phyloP scores from a whole-genome alignment of 2,113 vertebrate species.

The Ochotona princeps region DNA sequence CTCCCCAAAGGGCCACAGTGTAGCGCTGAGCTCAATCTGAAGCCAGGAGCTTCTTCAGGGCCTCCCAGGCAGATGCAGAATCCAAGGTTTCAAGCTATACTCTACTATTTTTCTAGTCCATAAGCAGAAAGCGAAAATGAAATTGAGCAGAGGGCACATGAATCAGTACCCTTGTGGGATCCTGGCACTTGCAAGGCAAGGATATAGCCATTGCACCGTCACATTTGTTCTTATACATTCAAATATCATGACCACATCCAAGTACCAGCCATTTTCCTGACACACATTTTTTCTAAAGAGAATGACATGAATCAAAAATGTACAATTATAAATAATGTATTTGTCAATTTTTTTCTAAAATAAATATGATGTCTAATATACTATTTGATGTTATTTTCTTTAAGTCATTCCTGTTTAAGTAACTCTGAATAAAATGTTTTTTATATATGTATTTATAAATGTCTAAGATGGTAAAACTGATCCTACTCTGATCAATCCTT shows the following conservation, averaged over 20 bases:
- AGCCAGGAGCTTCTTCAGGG: too few relatives aligned
- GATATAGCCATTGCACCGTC: too few relatives aligned
- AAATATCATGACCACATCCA: not conserved
- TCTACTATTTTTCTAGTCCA: too few relatives aligned
- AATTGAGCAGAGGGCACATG: too few relatives aligned
- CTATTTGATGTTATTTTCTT: not conserved
- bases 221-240: not conserved
- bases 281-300: not conserved
- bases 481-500: not conserved
- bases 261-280: not conserved
- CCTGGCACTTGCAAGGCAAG: too few relatives aligned
- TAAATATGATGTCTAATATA: not conserved
- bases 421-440: not conserved
- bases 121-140: too few relatives aligned
- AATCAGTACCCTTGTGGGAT: too few relatives aligned
- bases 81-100: too few relatives aligned
- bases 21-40: too few relatives aligned
- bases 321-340: not conserved
- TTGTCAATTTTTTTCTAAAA: not conserved
- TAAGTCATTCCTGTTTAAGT: not conserved
- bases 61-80: too few relatives aligned
- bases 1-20: too few relatives aligned
- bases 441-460: not conserved
- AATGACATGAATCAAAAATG: conserved; percentile 5
- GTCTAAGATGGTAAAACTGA: not conserved